Conservation (phyloP, 2,888 invertebrate genomes). For the Macrophya annulata region DNA sequence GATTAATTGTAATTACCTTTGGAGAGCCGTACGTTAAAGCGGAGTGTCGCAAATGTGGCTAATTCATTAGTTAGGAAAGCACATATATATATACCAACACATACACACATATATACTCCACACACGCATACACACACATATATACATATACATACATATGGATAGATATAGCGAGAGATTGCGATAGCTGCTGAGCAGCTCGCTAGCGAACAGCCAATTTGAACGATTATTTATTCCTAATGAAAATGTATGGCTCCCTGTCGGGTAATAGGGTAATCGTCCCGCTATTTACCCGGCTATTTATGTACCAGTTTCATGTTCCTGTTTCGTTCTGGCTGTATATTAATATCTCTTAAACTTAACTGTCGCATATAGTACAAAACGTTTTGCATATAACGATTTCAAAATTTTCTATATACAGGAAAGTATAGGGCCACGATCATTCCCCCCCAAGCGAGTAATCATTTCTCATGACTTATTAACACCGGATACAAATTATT, state of each 20-base stretch:
- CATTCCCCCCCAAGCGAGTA: too few relatives aligned
- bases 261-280: constrained; percentile 57
- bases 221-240: constrained; percentile 65
- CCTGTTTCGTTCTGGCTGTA: not conserved
- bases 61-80: constrained; percentile 64
- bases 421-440: too few relatives aligned
- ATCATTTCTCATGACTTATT: too few relatives aligned
- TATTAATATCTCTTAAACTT: constrained; percentile 5
- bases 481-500: too few relatives aligned
- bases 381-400: constrained; percentile 5
- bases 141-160: not conserved
- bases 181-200: constrained; percentile 33
- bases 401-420: not conserved
- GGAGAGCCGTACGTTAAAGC: constrained; percentile 19
- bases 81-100: too few relatives aligned
- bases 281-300: constrained; percentile 48
- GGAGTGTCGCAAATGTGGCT: constrained; percentile 57
- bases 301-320: constrained; percentile 22
- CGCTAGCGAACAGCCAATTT: constrained; percentile 58
- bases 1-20: constrained; percentile 22
- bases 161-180: constrained; percentile 21
- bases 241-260: constrained; percentile 63
- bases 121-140: not conserved
- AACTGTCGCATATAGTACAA: not conserved
- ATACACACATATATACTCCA: too few relatives aligned